phyloP scores from a whole-genome alignment of 2,797 vertebrate species.

The Otolemur crassicaudatus region DNA sequence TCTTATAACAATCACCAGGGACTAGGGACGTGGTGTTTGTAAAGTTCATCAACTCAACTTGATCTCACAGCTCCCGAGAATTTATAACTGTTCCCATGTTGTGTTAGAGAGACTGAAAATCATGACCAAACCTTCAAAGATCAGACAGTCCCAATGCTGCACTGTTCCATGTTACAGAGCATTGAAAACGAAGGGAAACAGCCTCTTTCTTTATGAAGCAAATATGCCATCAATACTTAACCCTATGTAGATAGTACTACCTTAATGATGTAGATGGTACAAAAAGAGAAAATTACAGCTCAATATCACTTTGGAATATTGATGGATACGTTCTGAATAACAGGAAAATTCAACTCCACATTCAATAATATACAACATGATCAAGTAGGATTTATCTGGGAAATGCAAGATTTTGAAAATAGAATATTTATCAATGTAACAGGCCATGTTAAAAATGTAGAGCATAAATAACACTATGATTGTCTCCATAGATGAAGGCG shows the following conservation, averaged over 20 bases:
- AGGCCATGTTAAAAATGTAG: not conserved
- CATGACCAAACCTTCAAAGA: not conserved
- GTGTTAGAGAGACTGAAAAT: not conserved
- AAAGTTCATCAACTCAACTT: not conserved
- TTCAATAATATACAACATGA: not conserved
- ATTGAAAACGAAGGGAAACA: not conserved
- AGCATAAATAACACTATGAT: not conserved
- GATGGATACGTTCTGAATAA: not conserved
- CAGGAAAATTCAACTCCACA: not conserved
- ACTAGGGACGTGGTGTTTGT: not conserved
- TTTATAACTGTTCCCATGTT: not conserved
- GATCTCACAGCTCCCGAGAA: not conserved
- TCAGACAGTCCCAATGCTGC: not conserved
- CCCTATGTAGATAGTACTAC: not conserved
- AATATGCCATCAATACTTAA: not conserved
- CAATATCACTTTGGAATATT: not conserved
- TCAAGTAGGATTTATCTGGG: not conserved
- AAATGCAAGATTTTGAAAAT: conserved; percentile 20
- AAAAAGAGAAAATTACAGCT: not conserved
- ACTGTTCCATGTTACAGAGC: not conserved
- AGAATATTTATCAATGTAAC: conserved; percentile 8
- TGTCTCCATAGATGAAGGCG: not conserved
- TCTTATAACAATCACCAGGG: not conserved
- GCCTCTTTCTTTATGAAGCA: not conserved
- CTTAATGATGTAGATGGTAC: not conserved